phyloP scores from a whole-genome alignment of 2,888 invertebrate genomes.

The Aleiodes leptofemur region DNA sequence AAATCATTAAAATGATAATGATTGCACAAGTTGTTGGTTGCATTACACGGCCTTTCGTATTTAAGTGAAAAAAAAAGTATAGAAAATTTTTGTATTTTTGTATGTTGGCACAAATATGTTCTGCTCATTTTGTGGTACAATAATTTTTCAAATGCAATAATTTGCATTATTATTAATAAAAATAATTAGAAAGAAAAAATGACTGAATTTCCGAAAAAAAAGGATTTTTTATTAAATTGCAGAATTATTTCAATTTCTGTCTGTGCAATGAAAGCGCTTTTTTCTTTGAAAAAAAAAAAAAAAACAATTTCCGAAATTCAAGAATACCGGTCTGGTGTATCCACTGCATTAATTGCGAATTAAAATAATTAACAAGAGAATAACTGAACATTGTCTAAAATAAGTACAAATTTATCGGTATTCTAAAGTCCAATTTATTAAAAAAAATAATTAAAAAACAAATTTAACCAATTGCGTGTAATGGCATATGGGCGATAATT shows the following conservation, averaged over 20 bases:
- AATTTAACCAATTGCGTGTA: neutral
- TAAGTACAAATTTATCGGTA: constrained; percentile 33
- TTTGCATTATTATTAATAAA: constrained; percentile 22
- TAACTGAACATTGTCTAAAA: constrained; percentile 27
- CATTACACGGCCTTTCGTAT: constrained; percentile 8
- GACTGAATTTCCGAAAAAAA: no score
- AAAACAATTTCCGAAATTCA: constrained; percentile 1
- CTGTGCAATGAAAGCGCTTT: constrained; percentile 1
- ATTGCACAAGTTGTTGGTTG: constrained; percentile 5
- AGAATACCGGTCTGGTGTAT: constrained; percentile 30
- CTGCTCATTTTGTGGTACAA: constrained; percentile 17
- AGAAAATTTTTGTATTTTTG: constrained; percentile 19
- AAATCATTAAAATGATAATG: neutral
- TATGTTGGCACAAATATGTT: constrained; percentile 6
- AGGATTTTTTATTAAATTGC: no score
- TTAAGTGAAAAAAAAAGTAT: neutral
- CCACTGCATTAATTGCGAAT: constrained; percentile 2
- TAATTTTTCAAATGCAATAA: constrained; percentile 23
- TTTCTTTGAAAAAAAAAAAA: neutral
- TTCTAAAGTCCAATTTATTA: constrained; percentile 17
- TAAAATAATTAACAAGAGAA: constrained; percentile 14
- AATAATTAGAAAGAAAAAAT: neutral
- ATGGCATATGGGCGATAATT: no score
- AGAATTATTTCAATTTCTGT: no score
- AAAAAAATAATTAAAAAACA: neutral